Evolutionary conservation across 1,140 invertebrate species (phyloP).

Genomic region (Drosophila hydei): DNA sequence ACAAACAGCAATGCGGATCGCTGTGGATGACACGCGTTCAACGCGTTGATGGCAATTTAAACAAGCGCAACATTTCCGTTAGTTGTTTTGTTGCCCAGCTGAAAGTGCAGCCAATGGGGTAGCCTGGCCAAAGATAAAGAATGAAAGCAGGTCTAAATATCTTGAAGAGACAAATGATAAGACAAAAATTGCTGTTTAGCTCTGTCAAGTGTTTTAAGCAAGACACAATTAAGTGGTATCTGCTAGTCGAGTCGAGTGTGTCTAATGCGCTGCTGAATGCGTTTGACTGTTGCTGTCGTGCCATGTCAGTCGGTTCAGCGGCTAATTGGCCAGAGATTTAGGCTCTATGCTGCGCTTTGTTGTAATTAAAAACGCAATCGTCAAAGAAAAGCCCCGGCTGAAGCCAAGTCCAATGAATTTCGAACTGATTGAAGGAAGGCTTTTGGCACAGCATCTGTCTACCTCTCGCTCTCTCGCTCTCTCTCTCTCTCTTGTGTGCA

Average conservation of each 20-base stretch:
- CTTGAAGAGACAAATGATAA: too few relatives aligned
- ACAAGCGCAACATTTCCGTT: conserved; percentile 46
- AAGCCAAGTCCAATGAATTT: conserved; percentile 48
- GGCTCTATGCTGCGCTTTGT: conserved; percentile 27
- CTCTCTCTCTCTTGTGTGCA: neutral
- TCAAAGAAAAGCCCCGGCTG: conserved; percentile 42
- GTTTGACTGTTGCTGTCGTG: conserved; percentile 7
- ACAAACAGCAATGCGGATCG: conserved; percentile 24
- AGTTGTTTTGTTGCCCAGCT: conserved; percentile 17
- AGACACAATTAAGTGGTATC: neutral
- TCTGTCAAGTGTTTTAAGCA: neutral
- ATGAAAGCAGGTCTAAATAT: too few relatives aligned
- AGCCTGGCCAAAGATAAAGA: too few relatives aligned
- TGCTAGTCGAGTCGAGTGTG: neutral
- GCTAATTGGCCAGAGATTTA: conserved; percentile 55
- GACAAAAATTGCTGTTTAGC: neutral
- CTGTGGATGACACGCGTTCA: conserved; percentile 70
- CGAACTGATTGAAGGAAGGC: conserved; percentile 41
- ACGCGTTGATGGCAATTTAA: conserved; percentile 79
- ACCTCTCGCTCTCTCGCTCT: neutral
- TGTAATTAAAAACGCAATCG: conserved; percentile 70
- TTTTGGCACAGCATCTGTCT: neutral
- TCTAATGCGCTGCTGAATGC: neutral
- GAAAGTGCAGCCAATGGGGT: neutral
- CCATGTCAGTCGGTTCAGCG: conserved; percentile 26